Evolutionary conservation across 2,797 vertebrate genomes (phyloP).

Genomic region (Lophotriccus pileatus): DNA sequence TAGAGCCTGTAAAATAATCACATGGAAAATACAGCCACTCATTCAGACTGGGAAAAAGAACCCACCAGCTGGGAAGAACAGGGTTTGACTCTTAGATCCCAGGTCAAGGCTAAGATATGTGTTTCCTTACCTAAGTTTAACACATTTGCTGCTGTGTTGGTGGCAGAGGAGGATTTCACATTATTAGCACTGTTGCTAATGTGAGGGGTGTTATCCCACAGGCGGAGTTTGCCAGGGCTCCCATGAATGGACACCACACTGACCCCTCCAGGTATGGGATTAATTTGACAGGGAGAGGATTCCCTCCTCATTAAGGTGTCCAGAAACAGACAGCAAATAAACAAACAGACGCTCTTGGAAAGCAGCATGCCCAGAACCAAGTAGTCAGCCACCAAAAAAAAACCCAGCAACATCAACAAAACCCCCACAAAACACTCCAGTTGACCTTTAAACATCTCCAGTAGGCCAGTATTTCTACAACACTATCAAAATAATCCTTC

Average conservation of each 20-base stretch:
- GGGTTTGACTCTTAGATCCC: no score
- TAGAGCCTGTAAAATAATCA: no score
- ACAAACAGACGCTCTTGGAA: not conserved
- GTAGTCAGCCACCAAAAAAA: not conserved
- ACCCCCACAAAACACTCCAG: not conserved
- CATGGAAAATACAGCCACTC: no score
- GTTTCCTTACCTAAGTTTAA: no score
- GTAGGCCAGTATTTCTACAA: not conserved
- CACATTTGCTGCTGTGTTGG: no score
- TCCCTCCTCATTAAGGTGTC: not conserved
- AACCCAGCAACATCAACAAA: not conserved
- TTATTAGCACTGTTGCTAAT: no score
- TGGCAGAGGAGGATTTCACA: no score
- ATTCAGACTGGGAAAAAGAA: no score
- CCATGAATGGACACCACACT: not conserved
- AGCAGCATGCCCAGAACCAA: not conserved
- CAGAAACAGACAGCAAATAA: not conserved
- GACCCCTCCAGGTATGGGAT: no score
- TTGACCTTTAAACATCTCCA: not conserved
- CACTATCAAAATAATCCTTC: not conserved
- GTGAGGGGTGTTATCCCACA: not conserved
- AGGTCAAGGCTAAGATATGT: no score
- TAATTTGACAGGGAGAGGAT: not conserved
- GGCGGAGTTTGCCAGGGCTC: not conserved
- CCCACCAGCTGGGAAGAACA: no score